Evolutionary conservation across 2,797 vertebrate species (phyloP).

Genomic region (Pelochelys cantorii): DNA sequence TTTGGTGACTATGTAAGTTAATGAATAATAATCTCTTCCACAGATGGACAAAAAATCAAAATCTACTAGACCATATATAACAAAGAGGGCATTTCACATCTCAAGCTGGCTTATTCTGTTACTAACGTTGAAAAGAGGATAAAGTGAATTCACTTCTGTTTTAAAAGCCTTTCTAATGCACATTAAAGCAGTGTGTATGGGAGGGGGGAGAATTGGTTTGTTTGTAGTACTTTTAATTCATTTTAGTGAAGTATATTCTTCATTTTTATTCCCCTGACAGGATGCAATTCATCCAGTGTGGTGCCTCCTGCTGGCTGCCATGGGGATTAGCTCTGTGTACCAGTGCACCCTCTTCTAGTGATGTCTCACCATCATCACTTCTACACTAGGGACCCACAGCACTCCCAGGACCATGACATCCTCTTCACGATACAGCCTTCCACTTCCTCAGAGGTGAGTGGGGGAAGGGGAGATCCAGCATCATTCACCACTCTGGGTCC

Average conservation of each 20-base stretch:
- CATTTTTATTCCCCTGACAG: not conserved
- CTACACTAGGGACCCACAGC: too few species aligned
- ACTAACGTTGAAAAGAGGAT: not conserved
- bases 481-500: too few species aligned
- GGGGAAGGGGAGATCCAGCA: too few species aligned
- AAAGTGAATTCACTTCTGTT: fast-evolving
- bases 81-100: not conserved
- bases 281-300: too few species aligned
- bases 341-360: too few species aligned
- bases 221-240: not conserved
- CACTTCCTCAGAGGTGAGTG: too few species aligned
- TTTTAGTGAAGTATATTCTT: not conserved
- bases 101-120: not conserved
- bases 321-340: too few species aligned
- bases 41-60: not conserved
- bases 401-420: too few species aligned
- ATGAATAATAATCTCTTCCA: not conserved
- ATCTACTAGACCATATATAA: not conserved
- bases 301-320: too few species aligned
- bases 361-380: too few species aligned
- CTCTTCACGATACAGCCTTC: too few species aligned
- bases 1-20: not conserved
- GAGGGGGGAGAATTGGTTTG: not conserved
- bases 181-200: not conserved
- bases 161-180: not conserved